phyloP scores from a whole-genome alignment of 2,888 invertebrate genomes.

The Dynastes tityus region DNA sequence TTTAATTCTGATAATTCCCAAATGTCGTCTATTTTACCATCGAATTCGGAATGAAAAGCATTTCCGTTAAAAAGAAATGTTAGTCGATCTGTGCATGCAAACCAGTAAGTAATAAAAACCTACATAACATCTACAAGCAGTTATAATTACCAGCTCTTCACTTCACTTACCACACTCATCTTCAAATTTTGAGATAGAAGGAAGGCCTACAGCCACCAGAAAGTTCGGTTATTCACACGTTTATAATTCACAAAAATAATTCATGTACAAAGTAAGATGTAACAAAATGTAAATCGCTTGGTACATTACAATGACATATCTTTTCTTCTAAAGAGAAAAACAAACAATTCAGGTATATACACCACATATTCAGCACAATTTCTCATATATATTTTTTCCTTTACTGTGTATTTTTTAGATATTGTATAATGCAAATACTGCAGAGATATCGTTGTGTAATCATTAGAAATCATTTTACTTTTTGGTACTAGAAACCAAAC shows the following conservation, averaged over 20 bases:
- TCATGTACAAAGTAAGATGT: slow-evolving; percentile 6
- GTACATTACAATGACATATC: not conserved
- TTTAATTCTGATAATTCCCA: too few relatives aligned
- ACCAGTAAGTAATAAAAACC: not conserved
- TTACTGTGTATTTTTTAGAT: too few relatives aligned
- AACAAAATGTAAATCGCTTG: slow-evolving; percentile 43
- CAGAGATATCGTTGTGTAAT: too few relatives aligned
- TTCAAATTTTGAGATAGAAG: slow-evolving; percentile 62
- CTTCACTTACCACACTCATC: slow-evolving; percentile 62
- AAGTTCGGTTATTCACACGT: slow-evolving; percentile 49
- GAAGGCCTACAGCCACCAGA: slow-evolving; percentile 59
- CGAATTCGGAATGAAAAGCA: not conserved
- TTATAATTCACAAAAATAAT: slow-evolving; percentile 23
- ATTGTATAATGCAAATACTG: too few relatives aligned
- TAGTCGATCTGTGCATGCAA: not conserved
- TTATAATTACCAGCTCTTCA: slow-evolving; percentile 18
- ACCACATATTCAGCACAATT: too few relatives aligned
- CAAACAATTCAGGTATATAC: too few relatives aligned
- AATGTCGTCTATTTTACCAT: too few relatives aligned
- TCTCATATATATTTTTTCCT: too few relatives aligned
- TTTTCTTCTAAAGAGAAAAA: too few relatives aligned
- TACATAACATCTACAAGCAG: slow-evolving; percentile 24
- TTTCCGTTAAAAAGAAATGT: not conserved
- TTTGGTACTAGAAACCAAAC: too few relatives aligned
- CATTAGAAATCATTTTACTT: too few relatives aligned